Evolutionary conservation across 2,888 invertebrate species (phyloP).

Genomic region (Sinopyrophorus schimmeli): DNA sequence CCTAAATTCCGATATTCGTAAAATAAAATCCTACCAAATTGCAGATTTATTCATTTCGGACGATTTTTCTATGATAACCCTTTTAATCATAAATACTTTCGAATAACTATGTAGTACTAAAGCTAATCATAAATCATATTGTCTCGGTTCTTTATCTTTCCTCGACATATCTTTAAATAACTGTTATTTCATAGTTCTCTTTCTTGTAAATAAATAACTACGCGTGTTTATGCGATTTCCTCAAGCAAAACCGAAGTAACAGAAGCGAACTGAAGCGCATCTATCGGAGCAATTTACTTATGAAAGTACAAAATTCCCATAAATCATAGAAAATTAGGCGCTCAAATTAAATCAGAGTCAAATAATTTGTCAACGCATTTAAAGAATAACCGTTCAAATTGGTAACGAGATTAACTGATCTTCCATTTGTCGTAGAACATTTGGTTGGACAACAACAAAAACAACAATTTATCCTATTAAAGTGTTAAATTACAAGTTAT

Average conservation of each 20-base stretch:
- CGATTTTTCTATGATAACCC: too few relatives aligned
- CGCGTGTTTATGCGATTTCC: constrained; percentile 4
- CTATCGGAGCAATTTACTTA: neutral
- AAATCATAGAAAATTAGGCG: neutral
- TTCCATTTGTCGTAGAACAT: neutral
- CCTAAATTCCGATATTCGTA: too few relatives aligned
- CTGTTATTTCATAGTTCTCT: too few relatives aligned
- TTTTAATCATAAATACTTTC: too few relatives aligned
- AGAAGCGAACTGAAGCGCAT: constrained; percentile 3
- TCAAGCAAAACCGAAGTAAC: constrained; percentile 16
- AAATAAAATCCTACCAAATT: too few relatives aligned
- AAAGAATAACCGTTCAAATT: neutral
- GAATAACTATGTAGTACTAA: too few relatives aligned
- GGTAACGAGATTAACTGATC: neutral
- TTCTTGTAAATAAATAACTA: too few relatives aligned
- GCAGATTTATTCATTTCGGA: too few relatives aligned
- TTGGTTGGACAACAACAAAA: constrained; percentile 18
- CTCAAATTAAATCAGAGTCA: constrained; percentile 7
- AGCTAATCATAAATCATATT: too few relatives aligned
- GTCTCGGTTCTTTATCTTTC: too few relatives aligned
- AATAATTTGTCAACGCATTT: constrained; percentile 2
- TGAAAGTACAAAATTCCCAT: constrained; percentile 4
- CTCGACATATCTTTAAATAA: too few relatives aligned
- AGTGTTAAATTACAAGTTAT: constrained; percentile 27
- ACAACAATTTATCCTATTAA: constrained; percentile 21